Evolutionary conservation across 2,113 vertebrate species (phyloP).

Genomic region (Neogale vison): DNA sequence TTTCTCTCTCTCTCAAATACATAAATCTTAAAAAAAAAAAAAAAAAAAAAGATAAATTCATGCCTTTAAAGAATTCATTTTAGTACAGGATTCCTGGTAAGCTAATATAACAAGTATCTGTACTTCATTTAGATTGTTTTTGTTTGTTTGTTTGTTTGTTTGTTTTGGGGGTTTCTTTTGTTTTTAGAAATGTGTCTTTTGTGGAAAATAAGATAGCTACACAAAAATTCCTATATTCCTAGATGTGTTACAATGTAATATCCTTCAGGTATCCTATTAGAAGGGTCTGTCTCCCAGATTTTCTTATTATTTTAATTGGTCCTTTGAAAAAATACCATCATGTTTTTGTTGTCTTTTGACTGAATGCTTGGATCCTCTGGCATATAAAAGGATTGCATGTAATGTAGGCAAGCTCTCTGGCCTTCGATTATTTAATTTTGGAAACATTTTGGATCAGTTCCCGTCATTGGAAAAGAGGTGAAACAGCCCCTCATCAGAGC

Average conservation of each 20-base stretch:
- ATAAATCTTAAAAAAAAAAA: background rate
- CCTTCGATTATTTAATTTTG: conserved; percentile 36
- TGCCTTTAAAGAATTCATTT: background rate
- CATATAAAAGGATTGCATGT: background rate
- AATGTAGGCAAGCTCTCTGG: background rate
- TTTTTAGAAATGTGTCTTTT: background rate
- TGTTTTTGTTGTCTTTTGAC: conserved; percentile 12
- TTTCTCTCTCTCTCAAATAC: background rate
- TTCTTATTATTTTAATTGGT: conserved; percentile 8
- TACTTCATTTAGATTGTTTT: background rate
- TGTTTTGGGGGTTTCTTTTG: background rate
- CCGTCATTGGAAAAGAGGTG: background rate
- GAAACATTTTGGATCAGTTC: conserved; percentile 40
- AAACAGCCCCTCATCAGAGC: background rate
- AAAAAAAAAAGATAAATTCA: background rate
- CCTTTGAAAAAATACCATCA: background rate
- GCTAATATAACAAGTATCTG: conserved; percentile 3
- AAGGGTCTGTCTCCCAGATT: background rate
- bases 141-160: background rate
- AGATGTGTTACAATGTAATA: background rate
- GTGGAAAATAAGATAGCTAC: background rate
- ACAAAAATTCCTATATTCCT: background rate
- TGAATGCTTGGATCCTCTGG: background rate
- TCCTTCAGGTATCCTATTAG: background rate
- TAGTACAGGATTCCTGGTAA: background rate